These are phyloP conservation scores for Trachelus stipa DNA, from an alignment of 2,888 invertebrate genomes.

Conservation along the genomic window DNA sequence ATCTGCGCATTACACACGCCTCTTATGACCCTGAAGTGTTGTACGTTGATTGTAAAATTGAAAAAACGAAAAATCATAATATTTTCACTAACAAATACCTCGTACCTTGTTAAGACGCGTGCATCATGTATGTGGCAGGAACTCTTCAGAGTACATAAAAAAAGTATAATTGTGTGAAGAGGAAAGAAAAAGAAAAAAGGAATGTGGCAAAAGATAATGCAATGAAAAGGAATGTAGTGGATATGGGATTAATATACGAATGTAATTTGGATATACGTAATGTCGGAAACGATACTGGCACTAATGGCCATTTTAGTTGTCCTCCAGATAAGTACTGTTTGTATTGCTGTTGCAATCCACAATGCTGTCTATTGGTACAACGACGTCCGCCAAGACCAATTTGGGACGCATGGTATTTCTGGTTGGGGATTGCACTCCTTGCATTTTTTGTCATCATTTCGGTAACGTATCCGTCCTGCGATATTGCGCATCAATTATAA, in stretches of 20 bases:
- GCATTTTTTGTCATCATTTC: constrained; percentile 53
- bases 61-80: background rate
- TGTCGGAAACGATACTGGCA: constrained; percentile 26
- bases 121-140: background rate
- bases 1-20: background rate
- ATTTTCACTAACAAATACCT: background rate
- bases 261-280: constrained; percentile 47
- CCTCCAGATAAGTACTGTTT: constrained; percentile 53
- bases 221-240: background rate
- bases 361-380: constrained; percentile 56
- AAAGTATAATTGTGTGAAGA: background rate
- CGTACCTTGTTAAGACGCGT: background rate
- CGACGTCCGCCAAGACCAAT: constrained; percentile 54
- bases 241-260: constrained; percentile 40
- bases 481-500: background rate
- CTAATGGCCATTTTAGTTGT: constrained; percentile 46
- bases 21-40: background rate
- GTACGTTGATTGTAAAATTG: background rate
- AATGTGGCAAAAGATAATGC: constrained; percentile 3
- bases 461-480: constrained; percentile 33
- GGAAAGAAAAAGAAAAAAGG: background rate
- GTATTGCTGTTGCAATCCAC: constrained; percentile 55
- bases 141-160: background rate
- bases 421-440: constrained; percentile 56
- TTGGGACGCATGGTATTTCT: constrained; percentile 62